Conservation (phyloP, 2,888 invertebrate genomes). For the Tortricodes alternella region DNA sequence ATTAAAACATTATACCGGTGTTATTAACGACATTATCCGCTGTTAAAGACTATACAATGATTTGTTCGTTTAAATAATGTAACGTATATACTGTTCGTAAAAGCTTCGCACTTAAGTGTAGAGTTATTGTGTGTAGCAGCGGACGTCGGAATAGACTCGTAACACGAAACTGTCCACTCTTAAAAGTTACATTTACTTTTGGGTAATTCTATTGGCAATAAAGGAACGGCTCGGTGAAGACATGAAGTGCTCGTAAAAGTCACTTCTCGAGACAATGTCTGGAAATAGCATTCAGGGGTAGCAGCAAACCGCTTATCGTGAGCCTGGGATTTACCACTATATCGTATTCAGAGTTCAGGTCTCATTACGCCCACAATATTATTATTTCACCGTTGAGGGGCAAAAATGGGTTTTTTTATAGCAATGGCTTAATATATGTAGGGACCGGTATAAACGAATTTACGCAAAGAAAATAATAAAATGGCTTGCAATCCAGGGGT, state of each 20-base stretch:
- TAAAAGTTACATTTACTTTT: constrained; percentile 51
- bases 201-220: constrained; percentile 51
- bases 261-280: constrained; percentile 48
- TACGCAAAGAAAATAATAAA: constrained; percentile 37
- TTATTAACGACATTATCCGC: too few relatives aligned
- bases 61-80: too few relatives aligned
- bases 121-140: too few relatives aligned
- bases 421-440: constrained; percentile 19
- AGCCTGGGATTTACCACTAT: constrained; percentile 23
- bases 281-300: constrained; percentile 29
- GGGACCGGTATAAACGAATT: constrained; percentile 18
- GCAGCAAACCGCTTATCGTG: constrained; percentile 27
- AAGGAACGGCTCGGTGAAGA: constrained; percentile 48
- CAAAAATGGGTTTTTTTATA: constrained; percentile 14
- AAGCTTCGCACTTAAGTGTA: too few relatives aligned
- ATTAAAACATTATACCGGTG: too few relatives aligned
- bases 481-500: constrained; percentile 43
- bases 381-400: too few relatives aligned
- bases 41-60: too few relatives aligned
- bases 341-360: constrained; percentile 12
- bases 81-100: too few relatives aligned
- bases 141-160: neutral
- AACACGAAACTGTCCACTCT: constrained; percentile 24
- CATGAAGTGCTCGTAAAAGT: constrained; percentile 53
- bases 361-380: too few relatives aligned